These are phyloP conservation scores for Musca vetustissima DNA, from an alignment of 1,140 invertebrate species.

Conservation along the genomic window DNA sequence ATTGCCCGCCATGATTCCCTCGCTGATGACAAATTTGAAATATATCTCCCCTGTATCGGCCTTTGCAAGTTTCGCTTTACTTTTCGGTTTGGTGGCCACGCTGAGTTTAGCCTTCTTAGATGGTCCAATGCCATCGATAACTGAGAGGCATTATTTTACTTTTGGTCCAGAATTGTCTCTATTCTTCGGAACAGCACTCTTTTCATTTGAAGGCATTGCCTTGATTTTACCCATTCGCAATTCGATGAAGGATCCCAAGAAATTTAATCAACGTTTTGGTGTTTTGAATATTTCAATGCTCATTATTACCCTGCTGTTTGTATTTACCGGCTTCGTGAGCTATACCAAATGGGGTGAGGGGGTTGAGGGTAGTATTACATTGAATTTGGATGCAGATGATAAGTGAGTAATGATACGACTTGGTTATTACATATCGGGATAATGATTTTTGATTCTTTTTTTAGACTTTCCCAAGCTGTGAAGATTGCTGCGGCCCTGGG, in stretches of 20 bases:
- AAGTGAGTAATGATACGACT: too few relatives aligned
- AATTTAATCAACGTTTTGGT: conserved; percentile 74
- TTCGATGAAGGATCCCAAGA: conserved; percentile 77
- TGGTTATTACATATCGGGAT: too few relatives aligned
- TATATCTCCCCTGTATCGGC: conserved; percentile 72
- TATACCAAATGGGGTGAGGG: conserved; percentile 71
- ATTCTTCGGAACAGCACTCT: conserved; percentile 76
- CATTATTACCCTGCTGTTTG: conserved; percentile 73
- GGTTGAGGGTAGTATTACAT: conserved; percentile 65
- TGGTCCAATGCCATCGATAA: conserved; percentile 63
- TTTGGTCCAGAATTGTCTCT: conserved; percentile 64
- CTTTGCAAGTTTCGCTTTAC: conserved; percentile 69
- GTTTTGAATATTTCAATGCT: conserved; percentile 80
- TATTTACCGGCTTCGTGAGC: conserved; percentile 71
- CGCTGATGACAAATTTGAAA: conserved; percentile 75
- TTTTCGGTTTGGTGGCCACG: conserved; percentile 65
- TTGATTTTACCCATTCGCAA: conserved; percentile 85
- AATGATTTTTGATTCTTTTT: too few relatives aligned
- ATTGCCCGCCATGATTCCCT: conserved; percentile 71
- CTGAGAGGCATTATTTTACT: conserved; percentile 59
- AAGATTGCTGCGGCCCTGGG: conserved; percentile 72
- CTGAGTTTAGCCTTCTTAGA: conserved; percentile 70
- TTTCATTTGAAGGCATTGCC: conserved; percentile 78
- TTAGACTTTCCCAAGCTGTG: conserved; percentile 62
- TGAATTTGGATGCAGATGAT: conserved; percentile 61